Evolutionary conservation across 2,113 vertebrate species (phyloP), one percentile per base, ranked within the genome.

Genomic region (Tapirus terrestris): DNA sequence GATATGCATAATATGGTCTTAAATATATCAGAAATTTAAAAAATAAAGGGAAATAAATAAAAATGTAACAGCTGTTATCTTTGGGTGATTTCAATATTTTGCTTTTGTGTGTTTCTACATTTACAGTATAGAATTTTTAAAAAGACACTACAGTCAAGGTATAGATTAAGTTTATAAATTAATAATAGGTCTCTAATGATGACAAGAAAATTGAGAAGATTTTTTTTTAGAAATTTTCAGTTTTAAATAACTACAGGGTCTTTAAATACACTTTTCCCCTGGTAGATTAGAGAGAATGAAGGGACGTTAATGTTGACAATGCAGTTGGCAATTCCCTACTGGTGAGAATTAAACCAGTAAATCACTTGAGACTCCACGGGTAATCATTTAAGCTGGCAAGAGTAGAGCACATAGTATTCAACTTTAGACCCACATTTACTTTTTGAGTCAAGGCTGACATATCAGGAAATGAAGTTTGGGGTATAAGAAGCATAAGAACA

Each of bases 331-430:
- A 75, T 70, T 93, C 12, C 43, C 3, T 83, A 53, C 70, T 65
- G 13, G 56, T 95, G 45, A 60, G 63, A 95, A 93, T 96, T 95
- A 81, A 96, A 90, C 14, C n/a, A 95, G 75, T 86, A 86, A 96
- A 86, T 92, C 73, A 90, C 48, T 36, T 11, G 20, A 45, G 20
- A 80, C 75, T 56, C 65, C 33, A 3, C 60, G 76, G 53, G 68
- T 86, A 97, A 94, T 73, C 79, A 63, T 91, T 77, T 94, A 80
- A 80, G 18, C 45, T 95, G 65, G 73, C 86, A 93, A 83, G 31
- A 77, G 31, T 9, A 51, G 75, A 96, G 36, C 39, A 48, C 56
- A 43, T 48, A 73, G 23, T 73, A 89, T 65, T 96, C 81, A 97
- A 67, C 56, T 83, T 63, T 75, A 87, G 14, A 83, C 43, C 51